Conservation (phyloP, 2,113 vertebrate species). For the Bombycilla garrulus region DNA sequence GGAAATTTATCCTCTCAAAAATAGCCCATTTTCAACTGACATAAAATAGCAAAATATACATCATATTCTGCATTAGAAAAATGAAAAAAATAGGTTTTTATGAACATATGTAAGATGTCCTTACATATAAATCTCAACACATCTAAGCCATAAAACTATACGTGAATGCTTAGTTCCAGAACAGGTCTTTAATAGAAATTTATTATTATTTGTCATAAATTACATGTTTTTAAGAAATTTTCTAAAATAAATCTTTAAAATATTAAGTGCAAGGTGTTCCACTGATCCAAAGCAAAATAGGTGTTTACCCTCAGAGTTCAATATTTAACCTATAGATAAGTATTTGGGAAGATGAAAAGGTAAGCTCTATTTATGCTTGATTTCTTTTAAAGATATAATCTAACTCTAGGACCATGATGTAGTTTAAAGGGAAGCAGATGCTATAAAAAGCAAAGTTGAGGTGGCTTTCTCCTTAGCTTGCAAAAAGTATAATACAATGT, state of each 20-base stretch:
- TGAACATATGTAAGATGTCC: background rate
- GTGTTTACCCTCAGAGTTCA: background rate
- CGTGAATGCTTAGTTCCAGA: background rate
- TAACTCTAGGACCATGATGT: background rate
- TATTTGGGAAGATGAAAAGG: background rate
- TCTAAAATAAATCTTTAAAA: background rate
- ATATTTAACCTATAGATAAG: background rate
- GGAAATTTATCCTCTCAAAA: background rate
- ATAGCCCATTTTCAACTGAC: background rate
- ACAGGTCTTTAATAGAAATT: background rate
- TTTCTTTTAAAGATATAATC: background rate
- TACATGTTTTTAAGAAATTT: background rate
- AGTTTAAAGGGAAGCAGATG: background rate
- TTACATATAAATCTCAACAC: background rate
- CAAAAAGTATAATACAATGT: background rate
- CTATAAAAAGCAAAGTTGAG: background rate
- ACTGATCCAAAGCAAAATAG: background rate
- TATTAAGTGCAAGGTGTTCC: background rate
- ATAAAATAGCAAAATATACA: background rate
- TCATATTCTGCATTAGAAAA: background rate
- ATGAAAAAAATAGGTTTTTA: background rate
- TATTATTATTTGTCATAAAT: background rate
- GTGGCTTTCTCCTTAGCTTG: background rate
- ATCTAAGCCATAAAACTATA: background rate
- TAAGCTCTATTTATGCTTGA: background rate